Conservation (phyloP, 2,888 invertebrate genomes). For the Agrotis puta region DNA sequence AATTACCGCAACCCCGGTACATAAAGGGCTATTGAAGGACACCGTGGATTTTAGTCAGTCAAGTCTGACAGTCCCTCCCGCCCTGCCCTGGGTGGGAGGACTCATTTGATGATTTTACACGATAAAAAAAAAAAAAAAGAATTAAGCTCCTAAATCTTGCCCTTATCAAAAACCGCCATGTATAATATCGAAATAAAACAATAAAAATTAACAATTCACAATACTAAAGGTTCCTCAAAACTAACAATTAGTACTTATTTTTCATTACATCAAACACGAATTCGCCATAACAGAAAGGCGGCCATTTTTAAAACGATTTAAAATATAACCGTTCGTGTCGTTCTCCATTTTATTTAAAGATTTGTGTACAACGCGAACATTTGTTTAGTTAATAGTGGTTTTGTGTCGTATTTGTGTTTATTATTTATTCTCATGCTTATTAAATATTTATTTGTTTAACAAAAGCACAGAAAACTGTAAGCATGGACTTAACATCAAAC, state of each 20-base stretch:
- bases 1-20: too few species aligned
- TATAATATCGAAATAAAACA: background rate
- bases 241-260: slow-evolving; percentile 26
- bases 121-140: too few species aligned
- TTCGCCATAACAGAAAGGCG: slow-evolving; percentile 48
- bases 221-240: background rate
- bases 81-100: too few species aligned
- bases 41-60: too few species aligned
- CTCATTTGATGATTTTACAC: too few species aligned
- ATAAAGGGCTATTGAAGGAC: too few species aligned
- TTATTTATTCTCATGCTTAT: slow-evolving; percentile 5
- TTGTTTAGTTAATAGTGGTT: slow-evolving; percentile 39
- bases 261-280: slow-evolving; percentile 44
- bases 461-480: too few species aligned
- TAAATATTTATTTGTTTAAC: too few species aligned
- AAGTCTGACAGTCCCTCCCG: too few species aligned
- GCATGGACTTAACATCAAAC: too few species aligned
- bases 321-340: slow-evolving; percentile 50
- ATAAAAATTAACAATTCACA: background rate
- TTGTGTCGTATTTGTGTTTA: slow-evolving; percentile 27
- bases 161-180: background rate
- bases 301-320: slow-evolving; percentile 54
- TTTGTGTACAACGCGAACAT: slow-evolving; percentile 51
- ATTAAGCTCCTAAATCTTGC: background rate
- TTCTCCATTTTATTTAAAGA: slow-evolving; percentile 42